These are phyloP conservation scores for Philereme transversata DNA, from an alignment of 2,888 invertebrate genomes.

Conservation along the genomic window DNA sequence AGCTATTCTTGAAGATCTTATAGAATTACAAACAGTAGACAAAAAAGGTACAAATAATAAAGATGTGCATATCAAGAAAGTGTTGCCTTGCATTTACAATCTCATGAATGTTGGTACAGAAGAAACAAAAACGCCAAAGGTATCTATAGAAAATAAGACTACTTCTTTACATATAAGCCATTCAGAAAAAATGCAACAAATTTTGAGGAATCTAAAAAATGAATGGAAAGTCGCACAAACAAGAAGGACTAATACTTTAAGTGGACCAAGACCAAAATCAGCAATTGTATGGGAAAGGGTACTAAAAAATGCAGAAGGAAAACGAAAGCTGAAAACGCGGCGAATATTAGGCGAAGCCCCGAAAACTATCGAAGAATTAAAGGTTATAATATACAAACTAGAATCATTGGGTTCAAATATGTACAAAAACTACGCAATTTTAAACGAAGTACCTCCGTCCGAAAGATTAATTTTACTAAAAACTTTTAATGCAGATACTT, in stretches of 20 bases:
- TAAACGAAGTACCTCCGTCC: slow-evolving; percentile 49
- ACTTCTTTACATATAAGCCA: slow-evolving; percentile 25
- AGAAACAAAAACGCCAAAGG: background rate
- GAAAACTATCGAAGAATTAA: slow-evolving; percentile 56
- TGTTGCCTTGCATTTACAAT: slow-evolving; percentile 69
- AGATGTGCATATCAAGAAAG: slow-evolving; percentile 56
- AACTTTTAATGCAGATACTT: slow-evolving; percentile 56
- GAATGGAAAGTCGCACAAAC: slow-evolving; percentile 48
- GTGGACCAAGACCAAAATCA: slow-evolving; percentile 56
- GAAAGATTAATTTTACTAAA: slow-evolving; percentile 60
- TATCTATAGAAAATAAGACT: slow-evolving; percentile 21
- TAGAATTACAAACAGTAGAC: slow-evolving; percentile 60
- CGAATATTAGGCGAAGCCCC: slow-evolving; percentile 43
- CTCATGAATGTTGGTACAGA: slow-evolving; percentile 42
- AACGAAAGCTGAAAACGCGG: slow-evolving; percentile 45
- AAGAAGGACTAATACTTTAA: slow-evolving; percentile 47
- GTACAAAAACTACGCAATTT: slow-evolving; percentile 57
- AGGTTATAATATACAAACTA: slow-evolving; percentile 50
- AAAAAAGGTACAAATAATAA: slow-evolving; percentile 44
- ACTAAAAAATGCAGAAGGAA: slow-evolving; percentile 55
- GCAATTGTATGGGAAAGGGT: slow-evolving; percentile 67
- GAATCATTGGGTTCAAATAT: slow-evolving; percentile 49
- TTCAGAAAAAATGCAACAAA: slow-evolving; percentile 50
- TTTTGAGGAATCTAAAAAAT: slow-evolving; percentile 57
- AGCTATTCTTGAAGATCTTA: slow-evolving; percentile 65